Evolutionary conservation across 1,140 invertebrate genomes (phyloP).

Genomic region (Stenopsyche tienmushanensis): DNA sequence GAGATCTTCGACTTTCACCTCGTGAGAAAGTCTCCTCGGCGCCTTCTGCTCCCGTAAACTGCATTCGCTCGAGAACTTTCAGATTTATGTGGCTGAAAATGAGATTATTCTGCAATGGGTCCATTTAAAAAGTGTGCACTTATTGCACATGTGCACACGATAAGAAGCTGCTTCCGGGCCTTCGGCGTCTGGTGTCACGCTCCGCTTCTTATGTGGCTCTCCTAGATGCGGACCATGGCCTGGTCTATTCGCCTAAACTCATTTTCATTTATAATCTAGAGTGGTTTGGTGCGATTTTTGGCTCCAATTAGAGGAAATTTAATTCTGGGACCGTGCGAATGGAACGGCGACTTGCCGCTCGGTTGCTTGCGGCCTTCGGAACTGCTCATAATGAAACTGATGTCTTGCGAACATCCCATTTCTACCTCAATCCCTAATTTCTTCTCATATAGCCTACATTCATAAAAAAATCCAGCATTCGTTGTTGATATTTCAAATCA

Average conservation of each 20-base stretch:
- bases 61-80: no score
- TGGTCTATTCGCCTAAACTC: conserved; percentile 14
- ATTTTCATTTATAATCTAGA: conserved; percentile 12
- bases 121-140: not conserved
- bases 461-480: not conserved
- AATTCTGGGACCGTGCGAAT: conserved; percentile 18
- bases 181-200: conserved; percentile 12
- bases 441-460: no score
- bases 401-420: not conserved
- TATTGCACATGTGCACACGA: not conserved
- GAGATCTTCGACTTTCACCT: no score
- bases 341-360: not conserved
- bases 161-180: not conserved
- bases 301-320: conserved; percentile 2
- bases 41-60: no score
- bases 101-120: no score
- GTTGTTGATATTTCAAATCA: no score
- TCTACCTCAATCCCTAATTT: not conserved
- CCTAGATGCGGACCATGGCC: not conserved
- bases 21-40: no score
- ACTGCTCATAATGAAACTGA: not conserved
- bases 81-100: no score
- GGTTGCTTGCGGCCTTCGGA: conserved; percentile 7
- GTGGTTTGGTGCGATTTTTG: conserved; percentile 5
- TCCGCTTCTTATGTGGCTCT: conserved; percentile 23